These are phyloP conservation scores for Leptopilina boulardi DNA, from an alignment of 1,140 invertebrate genomes.

Conservation along the genomic window DNA sequence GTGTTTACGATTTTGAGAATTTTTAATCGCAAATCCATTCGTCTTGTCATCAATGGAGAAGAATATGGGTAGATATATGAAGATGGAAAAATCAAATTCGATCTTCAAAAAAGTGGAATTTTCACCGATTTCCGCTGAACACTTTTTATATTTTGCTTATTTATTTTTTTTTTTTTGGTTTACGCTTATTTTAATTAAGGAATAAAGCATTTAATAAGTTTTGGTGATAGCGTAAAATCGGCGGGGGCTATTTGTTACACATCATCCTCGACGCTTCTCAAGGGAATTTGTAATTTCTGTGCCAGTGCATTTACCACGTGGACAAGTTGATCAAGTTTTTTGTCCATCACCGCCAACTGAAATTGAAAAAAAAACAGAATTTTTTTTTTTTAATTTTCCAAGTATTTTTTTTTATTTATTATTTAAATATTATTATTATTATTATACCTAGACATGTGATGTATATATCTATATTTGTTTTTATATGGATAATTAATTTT, in stretches of 20 bases:
- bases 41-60: background rate
- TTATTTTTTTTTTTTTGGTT: too few relatives aligned
- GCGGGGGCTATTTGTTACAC: conserved; percentile 61
- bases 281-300: conserved; percentile 78
- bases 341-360: conserved; percentile 83
- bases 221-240: conserved; percentile 42
- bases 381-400: background rate
- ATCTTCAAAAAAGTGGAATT: background rate
- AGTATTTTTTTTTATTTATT: too few relatives aligned
- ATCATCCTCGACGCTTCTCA: conserved; percentile 74
- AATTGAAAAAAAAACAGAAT: conserved; percentile 60
- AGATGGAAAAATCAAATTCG: background rate
- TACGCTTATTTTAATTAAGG: conserved; percentile 49
- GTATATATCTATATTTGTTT: too few relatives aligned
- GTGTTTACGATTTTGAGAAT: background rate
- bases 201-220: conserved; percentile 36
- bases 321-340: conserved; percentile 83
- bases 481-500: background rate
- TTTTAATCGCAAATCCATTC: background rate
- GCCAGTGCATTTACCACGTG: conserved; percentile 81
- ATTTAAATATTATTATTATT: too few relatives aligned
- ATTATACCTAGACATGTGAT: too few relatives aligned
- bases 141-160: conserved; percentile 47
- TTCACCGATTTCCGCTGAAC: conserved; percentile 49
- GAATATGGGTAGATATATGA: background rate